Conservation (phyloP, 2,888 invertebrate genomes). For the Tenthredo livida region DNA sequence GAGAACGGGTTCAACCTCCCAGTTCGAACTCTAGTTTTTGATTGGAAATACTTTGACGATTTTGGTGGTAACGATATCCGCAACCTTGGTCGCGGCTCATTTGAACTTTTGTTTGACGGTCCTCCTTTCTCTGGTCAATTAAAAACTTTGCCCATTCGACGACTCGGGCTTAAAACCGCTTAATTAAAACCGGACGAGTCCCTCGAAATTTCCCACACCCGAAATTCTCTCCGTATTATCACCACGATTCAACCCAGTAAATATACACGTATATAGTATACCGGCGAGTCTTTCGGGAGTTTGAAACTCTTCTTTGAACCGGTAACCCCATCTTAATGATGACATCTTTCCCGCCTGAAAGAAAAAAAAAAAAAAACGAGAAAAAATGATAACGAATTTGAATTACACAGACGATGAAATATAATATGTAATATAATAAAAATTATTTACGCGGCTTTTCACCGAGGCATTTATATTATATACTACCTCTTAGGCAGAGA, state of each 20-base stretch:
- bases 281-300: not conserved
- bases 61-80: not conserved
- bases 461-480: not conserved
- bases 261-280: not conserved
- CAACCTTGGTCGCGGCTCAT: not conserved
- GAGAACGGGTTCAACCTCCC: not conserved
- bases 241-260: not conserved
- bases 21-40: not conserved
- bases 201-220: not conserved
- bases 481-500: not conserved
- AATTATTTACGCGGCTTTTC: not conserved
- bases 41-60: not conserved
- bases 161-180: constrained; percentile 8
- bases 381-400: not conserved
- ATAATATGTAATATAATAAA: not conserved
- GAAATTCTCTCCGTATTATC: not conserved
- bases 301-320: not conserved
- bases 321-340: not conserved
- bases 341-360: not conserved
- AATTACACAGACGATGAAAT: not conserved
- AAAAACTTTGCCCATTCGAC: constrained; percentile 15
- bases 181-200: constrained; percentile 19
- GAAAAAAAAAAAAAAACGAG: too few relatives aligned
- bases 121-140: constrained; percentile 26
- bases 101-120: constrained; percentile 30